Evolutionary conservation across 2,888 invertebrate genomes (phyloP).

Genomic region (Dicycla oo): DNA sequence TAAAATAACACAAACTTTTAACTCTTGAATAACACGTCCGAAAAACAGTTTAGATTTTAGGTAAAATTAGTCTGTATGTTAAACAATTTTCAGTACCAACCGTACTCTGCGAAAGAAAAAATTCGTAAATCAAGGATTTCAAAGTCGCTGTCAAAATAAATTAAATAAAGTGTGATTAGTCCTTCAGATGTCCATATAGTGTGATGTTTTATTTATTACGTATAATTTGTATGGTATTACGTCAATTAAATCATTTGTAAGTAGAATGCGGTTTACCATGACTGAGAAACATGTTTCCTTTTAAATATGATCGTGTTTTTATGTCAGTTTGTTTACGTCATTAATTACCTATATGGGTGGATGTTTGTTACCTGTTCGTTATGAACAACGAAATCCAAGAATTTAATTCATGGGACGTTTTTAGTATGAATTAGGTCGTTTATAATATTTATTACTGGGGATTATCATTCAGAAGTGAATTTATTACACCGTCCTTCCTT

Average conservation of each 20-base stretch:
- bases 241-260: conserved; percentile 41
- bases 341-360: conserved; percentile 20
- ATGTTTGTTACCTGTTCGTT: conserved; percentile 31
- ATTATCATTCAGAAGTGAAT: background rate
- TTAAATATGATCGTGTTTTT: conserved; percentile 57
- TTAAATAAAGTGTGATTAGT: conserved; percentile 4
- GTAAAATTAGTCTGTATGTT: background rate
- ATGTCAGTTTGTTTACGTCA: conserved; percentile 56
- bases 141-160: background rate
- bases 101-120: background rate
- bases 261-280: conserved; percentile 64
- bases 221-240: conserved; percentile 41
- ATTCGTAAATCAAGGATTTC: background rate
- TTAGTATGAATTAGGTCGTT: background rate
- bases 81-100: background rate
- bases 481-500: background rate
- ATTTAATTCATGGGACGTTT: background rate
- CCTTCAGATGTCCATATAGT: conserved; percentile 10
- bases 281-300: conserved; percentile 61
- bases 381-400: conserved; percentile 13
- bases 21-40: background rate
- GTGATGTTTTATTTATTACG: conserved; percentile 19
- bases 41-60: background rate
- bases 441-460: background rate
- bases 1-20: background rate